Evolutionary conservation across 1,140 invertebrate genomes (phyloP).

Genomic region (Ganaspis sp.): DNA sequence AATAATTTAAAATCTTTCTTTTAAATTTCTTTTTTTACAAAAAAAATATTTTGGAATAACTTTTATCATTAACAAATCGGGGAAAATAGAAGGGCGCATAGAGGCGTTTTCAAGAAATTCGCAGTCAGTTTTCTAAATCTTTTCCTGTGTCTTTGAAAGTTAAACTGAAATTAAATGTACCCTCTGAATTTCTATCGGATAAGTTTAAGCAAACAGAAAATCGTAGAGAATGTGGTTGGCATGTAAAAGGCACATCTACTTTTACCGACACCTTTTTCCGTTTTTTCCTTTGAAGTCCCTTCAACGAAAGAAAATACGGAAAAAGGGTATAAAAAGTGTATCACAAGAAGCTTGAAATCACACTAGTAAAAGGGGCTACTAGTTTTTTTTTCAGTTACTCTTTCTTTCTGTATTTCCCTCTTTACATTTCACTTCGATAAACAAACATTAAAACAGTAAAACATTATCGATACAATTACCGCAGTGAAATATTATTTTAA

Average conservation of each 20-base stretch:
- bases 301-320: neutral
- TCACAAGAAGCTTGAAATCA: slow-evolving; percentile 1
- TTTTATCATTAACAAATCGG: too few relatives aligned
- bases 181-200: neutral
- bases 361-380: neutral
- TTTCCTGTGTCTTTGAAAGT: neutral
- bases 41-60: too few relatives aligned
- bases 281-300: slow-evolving; percentile 1
- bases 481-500: too few relatives aligned
- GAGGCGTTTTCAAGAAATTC: neutral
- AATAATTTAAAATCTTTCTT: too few relatives aligned
- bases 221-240: slow-evolving; percentile 3
- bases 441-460: too few relatives aligned
- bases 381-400: neutral
- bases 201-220: slow-evolving; percentile 17
- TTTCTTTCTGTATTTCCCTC: neutral
- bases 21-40: too few relatives aligned
- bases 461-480: too few relatives aligned
- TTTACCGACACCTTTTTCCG: slow-evolving; percentile 2
- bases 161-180: neutral
- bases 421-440: too few relatives aligned
- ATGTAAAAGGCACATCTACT: slow-evolving; percentile 1
- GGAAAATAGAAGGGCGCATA: neutral
- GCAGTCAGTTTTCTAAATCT: neutral
- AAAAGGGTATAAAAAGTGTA: neutral